Percentiles rank a stretch among this genome's conserved stretches.
Conservation (phyloP, 1,140 invertebrate species). For the Cydia amplana region DNA sequence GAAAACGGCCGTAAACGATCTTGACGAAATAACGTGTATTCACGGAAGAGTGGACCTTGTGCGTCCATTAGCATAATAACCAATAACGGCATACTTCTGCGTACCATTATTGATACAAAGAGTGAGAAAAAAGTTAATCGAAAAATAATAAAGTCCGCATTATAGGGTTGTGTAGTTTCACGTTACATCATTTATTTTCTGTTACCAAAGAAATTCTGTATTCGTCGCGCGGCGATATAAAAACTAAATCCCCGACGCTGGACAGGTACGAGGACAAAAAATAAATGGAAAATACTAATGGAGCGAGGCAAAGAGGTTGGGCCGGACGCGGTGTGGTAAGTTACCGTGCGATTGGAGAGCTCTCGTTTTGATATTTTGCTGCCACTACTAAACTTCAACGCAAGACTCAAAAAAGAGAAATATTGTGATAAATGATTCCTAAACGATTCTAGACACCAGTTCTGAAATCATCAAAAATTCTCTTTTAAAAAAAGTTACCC, state of each 20-base stretch:
- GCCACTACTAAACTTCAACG: not conserved
- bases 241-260: conserved; percentile 72
- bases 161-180: conserved; percentile 58
- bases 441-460: no score
- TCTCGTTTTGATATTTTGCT: not conserved
- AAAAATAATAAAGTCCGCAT: conserved; percentile 63
- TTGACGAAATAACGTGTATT: conserved; percentile 1
- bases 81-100: conserved; percentile 30
- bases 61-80: conserved; percentile 26
- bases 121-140: conserved; percentile 59
- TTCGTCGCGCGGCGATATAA: conserved; percentile 73
- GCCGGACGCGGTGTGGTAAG: conserved; percentile 57
- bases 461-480: no score
- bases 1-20: not conserved
- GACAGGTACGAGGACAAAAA: conserved; percentile 79
- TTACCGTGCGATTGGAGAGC: conserved; percentile 36
- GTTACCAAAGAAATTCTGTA: conserved; percentile 75
- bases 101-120: conserved; percentile 21
- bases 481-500: no score
- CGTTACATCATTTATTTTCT: conserved; percentile 72
- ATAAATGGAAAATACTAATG: conserved; percentile 80
- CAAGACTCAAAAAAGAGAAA: no score
- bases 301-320: conserved; percentile 70
- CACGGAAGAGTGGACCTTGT: conserved; percentile 1
- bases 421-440: no score